Conservation (phyloP, 2,888 invertebrate genomes). For the Iselma pallidipennis region DNA sequence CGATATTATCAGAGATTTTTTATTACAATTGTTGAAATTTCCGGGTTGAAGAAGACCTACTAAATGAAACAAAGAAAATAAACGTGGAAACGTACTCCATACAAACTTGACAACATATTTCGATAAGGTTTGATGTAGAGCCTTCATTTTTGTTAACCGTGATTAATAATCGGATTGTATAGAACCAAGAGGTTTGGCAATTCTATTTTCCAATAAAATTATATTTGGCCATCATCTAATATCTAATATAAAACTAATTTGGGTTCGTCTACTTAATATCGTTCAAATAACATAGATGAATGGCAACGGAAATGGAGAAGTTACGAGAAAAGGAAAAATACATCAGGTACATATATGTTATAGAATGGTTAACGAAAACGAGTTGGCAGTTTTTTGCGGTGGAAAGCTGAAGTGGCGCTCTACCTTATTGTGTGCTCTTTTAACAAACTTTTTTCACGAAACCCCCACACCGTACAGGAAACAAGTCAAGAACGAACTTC, state of each 20-base stretch:
- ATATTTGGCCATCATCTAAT: too few species aligned
- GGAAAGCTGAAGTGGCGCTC: slow-evolving; percentile 25
- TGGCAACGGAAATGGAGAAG: background rate
- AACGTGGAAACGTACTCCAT: background rate
- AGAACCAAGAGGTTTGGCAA: too few species aligned
- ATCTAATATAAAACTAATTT: background rate
- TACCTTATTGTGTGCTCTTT: slow-evolving; percentile 33
- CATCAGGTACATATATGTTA: slow-evolving; percentile 11
- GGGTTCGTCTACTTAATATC: background rate
- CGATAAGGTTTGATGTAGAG: too few species aligned
- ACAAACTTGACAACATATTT: too few species aligned
- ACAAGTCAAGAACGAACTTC: slow-evolving; percentile 17
- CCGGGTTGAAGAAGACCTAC: background rate
- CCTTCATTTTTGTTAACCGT: too few species aligned
- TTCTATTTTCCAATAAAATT: too few species aligned
- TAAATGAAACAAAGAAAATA: background rate
- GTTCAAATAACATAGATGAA: background rate
- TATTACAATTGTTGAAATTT: background rate
- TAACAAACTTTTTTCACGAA: slow-evolving; percentile 23
- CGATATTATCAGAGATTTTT: background rate
- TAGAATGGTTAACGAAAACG: slow-evolving; percentile 12
- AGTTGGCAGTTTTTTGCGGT: slow-evolving; percentile 21
- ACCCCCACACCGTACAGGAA: slow-evolving; percentile 10
- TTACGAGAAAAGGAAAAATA: slow-evolving; percentile 3
- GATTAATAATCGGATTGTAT: too few species aligned